Conservation (phyloP, 2,113 vertebrate species). For the Perca schrenkii region DNA sequence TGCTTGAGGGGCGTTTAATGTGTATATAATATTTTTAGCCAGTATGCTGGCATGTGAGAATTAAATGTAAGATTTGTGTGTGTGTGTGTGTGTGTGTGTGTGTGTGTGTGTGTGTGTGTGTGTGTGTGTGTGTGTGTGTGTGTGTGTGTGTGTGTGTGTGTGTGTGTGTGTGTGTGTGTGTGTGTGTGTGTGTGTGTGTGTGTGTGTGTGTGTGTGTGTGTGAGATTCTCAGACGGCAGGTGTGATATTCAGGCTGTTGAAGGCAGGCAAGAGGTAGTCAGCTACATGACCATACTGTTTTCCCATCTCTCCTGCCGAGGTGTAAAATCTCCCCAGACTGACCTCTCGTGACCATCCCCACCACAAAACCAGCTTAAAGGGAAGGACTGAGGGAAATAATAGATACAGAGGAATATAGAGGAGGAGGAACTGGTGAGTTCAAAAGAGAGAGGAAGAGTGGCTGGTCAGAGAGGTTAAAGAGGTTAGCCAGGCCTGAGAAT, state of each 20-base stretch:
- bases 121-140: background rate
- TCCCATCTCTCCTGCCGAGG: conserved; percentile 86
- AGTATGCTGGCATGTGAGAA: conserved; percentile 61
- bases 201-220: background rate
- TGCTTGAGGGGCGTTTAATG: conserved; percentile 41
- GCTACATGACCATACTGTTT: conserved; percentile 87
- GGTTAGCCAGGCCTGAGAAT: conserved; percentile 39
- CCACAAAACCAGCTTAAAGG: conserved; percentile 83
- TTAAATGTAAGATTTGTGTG: conserved; percentile 30
- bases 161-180: background rate
- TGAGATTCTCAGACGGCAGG: conserved; percentile 87
- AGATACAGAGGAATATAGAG: conserved; percentile 12
- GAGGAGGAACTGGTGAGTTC: background rate
- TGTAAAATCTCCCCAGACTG: conserved; percentile 85
- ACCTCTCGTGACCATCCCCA: conserved; percentile 89
- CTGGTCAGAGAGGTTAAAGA: conserved; percentile 13
- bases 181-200: conserved; percentile 44
- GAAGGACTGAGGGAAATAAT: background rate
- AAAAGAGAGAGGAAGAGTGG: background rate
- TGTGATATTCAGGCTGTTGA: conserved; percentile 89
- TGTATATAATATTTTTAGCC: conserved; percentile 21
- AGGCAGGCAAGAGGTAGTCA: conserved; percentile 76
- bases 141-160: background rate
- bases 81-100: background rate
- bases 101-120: background rate